Percentiles rank a stretch among this genome's conserved stretches.
phyloP scores from a whole-genome alignment of 2,888 invertebrate species.

The Acholoe squamosa region DNA sequence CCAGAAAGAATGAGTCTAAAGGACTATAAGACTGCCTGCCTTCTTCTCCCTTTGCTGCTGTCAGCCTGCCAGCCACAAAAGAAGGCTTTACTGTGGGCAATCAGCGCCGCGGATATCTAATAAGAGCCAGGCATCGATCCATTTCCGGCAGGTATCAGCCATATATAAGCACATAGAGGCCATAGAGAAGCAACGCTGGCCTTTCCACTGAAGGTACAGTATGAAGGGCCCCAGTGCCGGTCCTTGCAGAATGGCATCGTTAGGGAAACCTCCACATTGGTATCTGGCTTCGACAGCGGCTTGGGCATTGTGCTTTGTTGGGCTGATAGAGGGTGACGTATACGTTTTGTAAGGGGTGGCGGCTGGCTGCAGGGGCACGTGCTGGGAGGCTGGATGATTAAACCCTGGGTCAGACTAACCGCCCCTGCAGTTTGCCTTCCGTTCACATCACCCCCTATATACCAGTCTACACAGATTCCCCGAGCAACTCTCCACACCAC shows the following conservation, averaged over 20 bases:
- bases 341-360: not conserved
- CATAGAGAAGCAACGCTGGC: not conserved
- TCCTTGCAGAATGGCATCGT: no score
- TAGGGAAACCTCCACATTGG: not conserved
- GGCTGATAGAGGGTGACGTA: not conserved
- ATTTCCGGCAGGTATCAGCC: conserved; percentile 15
- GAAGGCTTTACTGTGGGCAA: not conserved
- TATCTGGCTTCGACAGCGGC: not conserved
- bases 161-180: not conserved
- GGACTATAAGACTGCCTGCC: no score
- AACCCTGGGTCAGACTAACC: not conserved
- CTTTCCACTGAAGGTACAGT: not conserved
- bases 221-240: no score
- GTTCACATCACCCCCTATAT: no score
- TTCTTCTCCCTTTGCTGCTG: no score
- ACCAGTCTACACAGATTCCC: no score
- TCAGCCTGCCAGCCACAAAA: no score
- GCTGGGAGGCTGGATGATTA: conserved; percentile 6
- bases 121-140: not conserved
- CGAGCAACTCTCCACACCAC: no score
- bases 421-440: no score
- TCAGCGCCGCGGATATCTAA: conserved; percentile 5
- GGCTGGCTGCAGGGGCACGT: not conserved
- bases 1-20: no score
- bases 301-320: not conserved